Conservation (phyloP, 2,113 vertebrate species). For the Hippocampus zosterae region DNA sequence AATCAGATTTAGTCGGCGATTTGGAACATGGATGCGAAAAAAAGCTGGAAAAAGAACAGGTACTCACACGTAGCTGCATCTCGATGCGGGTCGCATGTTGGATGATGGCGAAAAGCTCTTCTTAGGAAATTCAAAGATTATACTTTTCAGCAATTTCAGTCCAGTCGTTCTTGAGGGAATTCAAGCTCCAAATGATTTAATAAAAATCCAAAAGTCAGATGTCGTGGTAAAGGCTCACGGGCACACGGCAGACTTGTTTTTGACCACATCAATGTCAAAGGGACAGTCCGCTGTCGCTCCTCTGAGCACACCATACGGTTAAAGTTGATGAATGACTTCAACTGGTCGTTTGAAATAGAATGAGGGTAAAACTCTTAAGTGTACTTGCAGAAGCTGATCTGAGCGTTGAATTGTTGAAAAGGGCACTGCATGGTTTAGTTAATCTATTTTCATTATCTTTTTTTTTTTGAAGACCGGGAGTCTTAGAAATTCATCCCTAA, state of each 20-base stretch:
- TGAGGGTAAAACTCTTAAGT: slow-evolving; percentile 28
- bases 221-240: slow-evolving; percentile 13
- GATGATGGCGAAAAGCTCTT: slow-evolving; percentile 32
- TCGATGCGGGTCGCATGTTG: slow-evolving; percentile 67
- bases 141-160: background rate
- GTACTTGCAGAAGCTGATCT: slow-evolving; percentile 48
- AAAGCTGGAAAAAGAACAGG: background rate
- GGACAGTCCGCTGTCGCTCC: background rate
- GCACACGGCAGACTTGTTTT: background rate
- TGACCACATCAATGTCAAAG: slow-evolving; percentile 23
- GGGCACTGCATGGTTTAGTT: slow-evolving; percentile 5
- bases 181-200: slow-evolving; percentile 25
- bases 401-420: slow-evolving; percentile 26
- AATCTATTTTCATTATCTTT: background rate
- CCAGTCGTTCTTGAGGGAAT: background rate
- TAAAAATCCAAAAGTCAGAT: slow-evolving; percentile 38
- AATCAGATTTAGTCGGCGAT: background rate
- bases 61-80: slow-evolving; percentile 73
- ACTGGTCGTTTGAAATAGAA: background rate
- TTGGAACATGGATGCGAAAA: background rate
- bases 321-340: background rate
- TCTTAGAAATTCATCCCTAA: slow-evolving; percentile 17
- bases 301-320: background rate
- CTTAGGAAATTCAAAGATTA: slow-evolving; percentile 19
- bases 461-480: background rate